Conservation (phyloP, 1,140 invertebrate genomes). For the Aradophagus sp. region DNA sequence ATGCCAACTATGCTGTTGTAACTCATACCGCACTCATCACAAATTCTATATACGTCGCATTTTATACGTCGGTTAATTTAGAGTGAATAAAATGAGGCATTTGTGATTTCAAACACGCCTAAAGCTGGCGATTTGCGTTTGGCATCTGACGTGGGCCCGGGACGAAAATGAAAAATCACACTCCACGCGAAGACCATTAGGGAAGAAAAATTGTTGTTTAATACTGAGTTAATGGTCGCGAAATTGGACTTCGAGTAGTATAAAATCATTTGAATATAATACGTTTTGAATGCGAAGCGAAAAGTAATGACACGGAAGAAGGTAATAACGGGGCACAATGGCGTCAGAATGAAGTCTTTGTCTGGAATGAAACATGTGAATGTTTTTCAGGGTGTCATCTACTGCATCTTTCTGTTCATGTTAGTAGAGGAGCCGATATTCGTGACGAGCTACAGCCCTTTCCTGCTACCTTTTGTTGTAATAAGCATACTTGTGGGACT, state of each 20-base stretch:
- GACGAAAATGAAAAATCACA: conserved; percentile 1
- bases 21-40: no score
- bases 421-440: conserved; percentile 63
- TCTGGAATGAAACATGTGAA: conserved; percentile 30
- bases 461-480: conserved; percentile 64
- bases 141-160: not conserved
- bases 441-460: conserved; percentile 61
- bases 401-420: conserved; percentile 66
- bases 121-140: no score
- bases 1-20: no score
- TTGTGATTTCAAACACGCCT: no score
- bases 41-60: no score
- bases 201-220: conserved; percentile 14
- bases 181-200: not conserved
- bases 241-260: conserved; percentile 16
- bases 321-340: conserved; percentile 39
- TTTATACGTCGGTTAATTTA: no score
- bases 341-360: conserved; percentile 47
- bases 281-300: conserved; percentile 6
- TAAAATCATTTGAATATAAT: conserved; percentile 21
- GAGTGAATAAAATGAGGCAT: no score
- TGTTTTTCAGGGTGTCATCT: conserved; percentile 63
- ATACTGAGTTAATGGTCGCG: conserved; percentile 2
- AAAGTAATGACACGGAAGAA: conserved; percentile 29
- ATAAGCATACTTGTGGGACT: conserved; percentile 69